Percentiles rank a stretch among this genome's conserved stretches.
phyloP scores from a whole-genome alignment of 1,140 invertebrate genomes.

The Himalopsyche phryganea region DNA sequence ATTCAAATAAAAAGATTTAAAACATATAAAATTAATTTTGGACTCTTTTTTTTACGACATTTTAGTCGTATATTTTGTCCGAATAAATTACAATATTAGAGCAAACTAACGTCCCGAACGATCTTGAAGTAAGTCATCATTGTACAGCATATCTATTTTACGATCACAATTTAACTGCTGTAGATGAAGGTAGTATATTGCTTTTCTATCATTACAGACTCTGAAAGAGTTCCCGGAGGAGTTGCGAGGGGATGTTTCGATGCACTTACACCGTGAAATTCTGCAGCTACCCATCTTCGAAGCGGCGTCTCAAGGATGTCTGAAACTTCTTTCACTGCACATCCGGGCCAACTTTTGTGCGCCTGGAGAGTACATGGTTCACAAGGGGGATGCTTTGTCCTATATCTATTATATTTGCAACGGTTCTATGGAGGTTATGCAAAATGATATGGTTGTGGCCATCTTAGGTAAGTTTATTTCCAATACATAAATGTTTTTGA shows the following conservation, averaged over 20 bases:
- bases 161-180: too few species aligned
- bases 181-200: too few species aligned
- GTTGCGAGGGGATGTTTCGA: slow-evolving; percentile 87
- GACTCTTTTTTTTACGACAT: too few species aligned
- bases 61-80: too few species aligned
- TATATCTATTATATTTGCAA: slow-evolving; percentile 96
- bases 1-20: too few species aligned
- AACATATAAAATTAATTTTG: too few species aligned
- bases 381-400: slow-evolving; percentile 93
- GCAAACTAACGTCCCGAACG: too few species aligned
- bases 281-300: slow-evolving; percentile 92
- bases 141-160: too few species aligned
- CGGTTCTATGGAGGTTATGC: slow-evolving; percentile 97
- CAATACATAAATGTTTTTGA: too few species aligned
- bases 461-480: slow-evolving; percentile 78
- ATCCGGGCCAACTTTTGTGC: slow-evolving; percentile 91
- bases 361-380: slow-evolving; percentile 94
- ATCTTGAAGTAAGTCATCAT: too few species aligned
- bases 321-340: slow-evolving; percentile 86
- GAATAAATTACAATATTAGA: too few species aligned
- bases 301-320: slow-evolving; percentile 83
- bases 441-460: slow-evolving; percentile 96
- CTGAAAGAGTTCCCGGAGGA: slow-evolving; percentile 96
- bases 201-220: slow-evolving; percentile 58
- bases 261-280: slow-evolving; percentile 94